A percentile compares a stretch with the other conserved stretches of the same genome.
Evolutionary conservation across 2,113 vertebrate genomes (phyloP).

Genomic region (Agelaius phoeniceus): DNA sequence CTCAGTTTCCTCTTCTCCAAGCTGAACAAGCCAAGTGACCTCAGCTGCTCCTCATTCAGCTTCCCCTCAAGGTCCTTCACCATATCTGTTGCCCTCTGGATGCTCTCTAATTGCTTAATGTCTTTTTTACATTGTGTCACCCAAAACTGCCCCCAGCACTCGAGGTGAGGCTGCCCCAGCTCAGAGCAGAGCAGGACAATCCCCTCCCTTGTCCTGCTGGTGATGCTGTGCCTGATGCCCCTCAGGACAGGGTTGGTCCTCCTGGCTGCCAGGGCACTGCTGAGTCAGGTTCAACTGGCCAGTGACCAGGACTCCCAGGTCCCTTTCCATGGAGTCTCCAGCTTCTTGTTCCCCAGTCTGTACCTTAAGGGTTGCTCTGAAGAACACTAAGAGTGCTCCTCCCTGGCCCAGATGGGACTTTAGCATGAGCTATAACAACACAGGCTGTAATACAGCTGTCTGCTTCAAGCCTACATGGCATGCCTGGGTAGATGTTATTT

Average conservation of each 20-base stretch:
- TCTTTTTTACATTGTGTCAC: fast-evolving
- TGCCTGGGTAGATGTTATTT: background rate
- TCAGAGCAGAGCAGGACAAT: background rate
- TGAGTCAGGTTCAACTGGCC: fast-evolving
- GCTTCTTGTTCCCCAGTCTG: background rate
- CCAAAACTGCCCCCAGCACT: background rate
- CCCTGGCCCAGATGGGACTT: background rate
- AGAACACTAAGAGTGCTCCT: background rate
- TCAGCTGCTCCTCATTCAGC: background rate
- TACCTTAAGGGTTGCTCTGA: background rate
- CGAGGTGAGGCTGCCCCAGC: fast-evolving
- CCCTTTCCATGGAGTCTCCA: background rate
- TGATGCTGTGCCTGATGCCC: fast-evolving
- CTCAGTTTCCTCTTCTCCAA: background rate
- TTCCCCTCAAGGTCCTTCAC: background rate
- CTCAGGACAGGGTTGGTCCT: background rate
- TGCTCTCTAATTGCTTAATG: background rate
- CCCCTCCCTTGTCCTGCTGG: fast-evolving
- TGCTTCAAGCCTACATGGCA: background rate
- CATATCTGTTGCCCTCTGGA: background rate
- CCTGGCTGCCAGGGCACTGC: background rate
- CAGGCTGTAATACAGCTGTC: background rate
- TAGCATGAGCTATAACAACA: background rate
- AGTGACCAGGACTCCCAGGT: fast-evolving
- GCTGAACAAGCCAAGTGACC: background rate